These are phyloP conservation scores for Platycnemis pennipes DNA, from an alignment of 2,888 invertebrate species.

Conservation along the genomic window DNA sequence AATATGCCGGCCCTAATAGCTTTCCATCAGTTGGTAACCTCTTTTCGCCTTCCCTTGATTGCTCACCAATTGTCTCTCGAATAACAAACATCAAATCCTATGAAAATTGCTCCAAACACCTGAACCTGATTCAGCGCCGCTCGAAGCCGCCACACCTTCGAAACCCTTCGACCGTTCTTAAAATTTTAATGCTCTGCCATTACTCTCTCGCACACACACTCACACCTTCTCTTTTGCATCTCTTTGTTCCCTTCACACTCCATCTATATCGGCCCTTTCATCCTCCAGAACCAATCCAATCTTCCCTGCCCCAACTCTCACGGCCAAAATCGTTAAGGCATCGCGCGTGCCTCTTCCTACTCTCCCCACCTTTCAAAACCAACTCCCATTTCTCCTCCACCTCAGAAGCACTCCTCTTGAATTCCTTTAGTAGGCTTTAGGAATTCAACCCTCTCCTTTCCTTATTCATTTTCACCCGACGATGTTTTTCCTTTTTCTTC, in stretches of 20 bases:
- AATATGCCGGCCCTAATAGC: neutral
- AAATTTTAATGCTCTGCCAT: neutral
- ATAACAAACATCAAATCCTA: neutral
- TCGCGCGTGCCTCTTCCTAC: neutral
- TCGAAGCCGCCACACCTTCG: neutral
- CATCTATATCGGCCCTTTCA: neutral
- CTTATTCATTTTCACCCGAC: neutral
- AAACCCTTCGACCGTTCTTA: neutral
- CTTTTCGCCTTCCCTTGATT: neutral
- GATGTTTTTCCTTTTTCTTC: neutral
- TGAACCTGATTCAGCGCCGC: neutral
- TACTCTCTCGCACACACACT: neutral
- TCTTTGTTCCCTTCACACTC: slow-evolving; percentile 26
- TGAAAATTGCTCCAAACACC: slow-evolving; percentile 20
- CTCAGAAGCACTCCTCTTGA: neutral
- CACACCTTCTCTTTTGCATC: neutral
- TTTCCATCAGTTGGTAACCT: neutral
- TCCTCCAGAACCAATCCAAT: neutral
- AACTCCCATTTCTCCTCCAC: neutral
- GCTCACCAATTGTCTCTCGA: neutral
- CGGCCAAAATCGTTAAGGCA: neutral
- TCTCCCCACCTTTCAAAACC: neutral
- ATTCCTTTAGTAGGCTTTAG: neutral
- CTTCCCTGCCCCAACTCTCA: neutral
- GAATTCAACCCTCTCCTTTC: neutral